phyloP scores from a whole-genome alignment of 2,888 invertebrate genomes.

The Andrena chrysosceles region DNA sequence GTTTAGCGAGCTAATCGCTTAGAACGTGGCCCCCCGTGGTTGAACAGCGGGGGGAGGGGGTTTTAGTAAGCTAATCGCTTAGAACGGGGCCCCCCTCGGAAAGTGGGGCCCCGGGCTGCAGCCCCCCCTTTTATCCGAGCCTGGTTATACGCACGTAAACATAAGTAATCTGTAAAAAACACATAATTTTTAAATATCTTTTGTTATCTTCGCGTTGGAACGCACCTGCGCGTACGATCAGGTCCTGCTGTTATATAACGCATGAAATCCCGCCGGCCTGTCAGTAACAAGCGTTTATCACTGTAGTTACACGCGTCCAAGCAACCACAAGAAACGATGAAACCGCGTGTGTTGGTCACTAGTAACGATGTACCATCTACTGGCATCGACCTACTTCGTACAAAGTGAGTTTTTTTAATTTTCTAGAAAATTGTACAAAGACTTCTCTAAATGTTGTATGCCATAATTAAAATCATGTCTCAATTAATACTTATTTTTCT shows the following conservation, averaged over 20 bases:
- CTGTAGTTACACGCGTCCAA: not conserved
- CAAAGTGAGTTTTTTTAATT: slow-evolving; percentile 80
- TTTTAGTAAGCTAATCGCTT: no score
- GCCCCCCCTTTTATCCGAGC: no score
- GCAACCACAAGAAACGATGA: slow-evolving; percentile 76
- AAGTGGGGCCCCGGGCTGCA: no score
- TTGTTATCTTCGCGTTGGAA: slow-evolving; percentile 22
- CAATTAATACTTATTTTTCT: not conserved
- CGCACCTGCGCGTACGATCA: slow-evolving; percentile 42
- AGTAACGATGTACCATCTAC: slow-evolving; percentile 84
- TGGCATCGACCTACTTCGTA: slow-evolving; percentile 84
- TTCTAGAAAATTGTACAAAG: not conserved
- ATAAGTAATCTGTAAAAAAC: not conserved
- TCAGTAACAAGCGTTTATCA: slow-evolving; percentile 15
- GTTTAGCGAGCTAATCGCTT: no score
- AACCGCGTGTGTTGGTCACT: slow-evolving; percentile 85
- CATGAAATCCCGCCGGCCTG: not conserved
- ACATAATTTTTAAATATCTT: not conserved
- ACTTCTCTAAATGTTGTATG: no score
- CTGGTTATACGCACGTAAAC: not conserved
- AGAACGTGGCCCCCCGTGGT: no score
- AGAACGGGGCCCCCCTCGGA: no score
- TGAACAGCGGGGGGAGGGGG: no score
- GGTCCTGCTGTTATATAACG: slow-evolving; percentile 53
- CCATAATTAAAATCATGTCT: not conserved